Conservation (phyloP, 2,797 vertebrate genomes). For the Myotis vivesi region DNA sequence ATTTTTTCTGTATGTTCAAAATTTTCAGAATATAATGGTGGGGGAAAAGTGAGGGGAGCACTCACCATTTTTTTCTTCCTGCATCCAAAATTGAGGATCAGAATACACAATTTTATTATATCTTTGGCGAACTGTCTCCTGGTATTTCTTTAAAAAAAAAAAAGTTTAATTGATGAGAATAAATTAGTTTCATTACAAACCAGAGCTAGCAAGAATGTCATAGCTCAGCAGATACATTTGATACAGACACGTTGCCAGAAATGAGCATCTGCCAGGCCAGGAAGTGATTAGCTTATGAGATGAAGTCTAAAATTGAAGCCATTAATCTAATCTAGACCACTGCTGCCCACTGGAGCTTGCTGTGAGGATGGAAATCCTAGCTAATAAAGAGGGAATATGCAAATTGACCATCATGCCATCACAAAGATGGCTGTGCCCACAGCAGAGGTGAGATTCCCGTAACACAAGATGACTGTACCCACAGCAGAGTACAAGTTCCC, state of each 20-base stretch:
- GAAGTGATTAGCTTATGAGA: background rate
- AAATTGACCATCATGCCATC: too few relatives aligned
- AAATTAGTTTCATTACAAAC: constrained; percentile 34
- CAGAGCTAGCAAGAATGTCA: background rate
- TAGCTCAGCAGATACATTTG: background rate
- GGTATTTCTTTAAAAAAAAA: constrained; percentile 86
- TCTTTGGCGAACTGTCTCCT: constrained; percentile 91
- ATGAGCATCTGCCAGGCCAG: background rate
- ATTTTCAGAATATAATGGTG: background rate
- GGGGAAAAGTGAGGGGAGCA: background rate
- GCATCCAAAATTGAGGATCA: constrained; percentile 86
- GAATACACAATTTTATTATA: constrained; percentile 89
- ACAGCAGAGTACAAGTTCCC: too few relatives aligned
- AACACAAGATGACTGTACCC: too few relatives aligned
- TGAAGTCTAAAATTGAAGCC: background rate
- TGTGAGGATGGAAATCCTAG: background rate
- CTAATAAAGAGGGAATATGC: too few relatives aligned
- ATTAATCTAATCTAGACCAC: background rate
- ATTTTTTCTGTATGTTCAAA: background rate
- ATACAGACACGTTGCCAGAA: background rate
- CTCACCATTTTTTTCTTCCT: constrained; percentile 79
- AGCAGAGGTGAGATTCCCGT: too few relatives aligned
- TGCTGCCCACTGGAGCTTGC: background rate
- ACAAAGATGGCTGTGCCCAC: too few relatives aligned
- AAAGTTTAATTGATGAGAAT: constrained; percentile 46